Evolutionary conservation across 1,140 invertebrate genomes (phyloP).

Genomic region (Arion vulgaris): DNA sequence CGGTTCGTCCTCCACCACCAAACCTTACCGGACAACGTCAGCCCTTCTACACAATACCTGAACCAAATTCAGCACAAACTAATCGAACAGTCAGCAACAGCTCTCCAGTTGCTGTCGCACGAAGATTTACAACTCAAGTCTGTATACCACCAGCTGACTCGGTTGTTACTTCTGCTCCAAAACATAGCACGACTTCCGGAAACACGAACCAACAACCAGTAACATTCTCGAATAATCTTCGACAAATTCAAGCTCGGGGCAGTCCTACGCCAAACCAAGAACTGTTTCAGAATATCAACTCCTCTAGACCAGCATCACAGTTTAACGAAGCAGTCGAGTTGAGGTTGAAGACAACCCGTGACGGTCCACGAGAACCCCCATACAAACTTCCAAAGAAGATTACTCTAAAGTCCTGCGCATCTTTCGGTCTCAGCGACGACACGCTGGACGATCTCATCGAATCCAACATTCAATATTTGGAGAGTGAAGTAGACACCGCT

Average conservation of each 20-base stretch:
- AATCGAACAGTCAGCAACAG: conserved; percentile 38
- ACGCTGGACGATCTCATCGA: conserved; percentile 66
- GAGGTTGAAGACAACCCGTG: conserved; percentile 35
- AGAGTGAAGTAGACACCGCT: conserved; percentile 55
- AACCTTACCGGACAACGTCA: conserved; percentile 15
- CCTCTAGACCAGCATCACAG: conserved; percentile 10
- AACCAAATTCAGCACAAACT: conserved; percentile 11
- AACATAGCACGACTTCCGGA: background rate
- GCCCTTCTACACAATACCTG: conserved; percentile 42
- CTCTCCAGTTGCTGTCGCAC: conserved; percentile 39
- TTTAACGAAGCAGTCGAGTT: conserved; percentile 46
- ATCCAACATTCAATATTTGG: conserved; percentile 67
- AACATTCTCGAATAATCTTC: background rate
- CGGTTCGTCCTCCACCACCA: conserved; percentile 25
- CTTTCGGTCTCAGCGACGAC: conserved; percentile 56
- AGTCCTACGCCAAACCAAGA: conserved; percentile 29
- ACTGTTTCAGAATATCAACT: background rate
- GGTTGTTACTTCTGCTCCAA: conserved; percentile 15
- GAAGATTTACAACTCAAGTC: conserved; percentile 32
- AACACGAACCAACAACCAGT: background rate
- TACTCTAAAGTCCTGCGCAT: conserved; percentile 26
- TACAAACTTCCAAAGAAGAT: conserved; percentile 1
- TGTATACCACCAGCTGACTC: conserved; percentile 47
- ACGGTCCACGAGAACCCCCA: background rate
- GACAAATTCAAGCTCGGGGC: background rate